A percentile compares a stretch with the other conserved stretches of the same genome.
These are phyloP conservation scores for Drosophila pachea DNA, from an alignment of 1,140 invertebrate species.

Conservation along the genomic window DNA sequence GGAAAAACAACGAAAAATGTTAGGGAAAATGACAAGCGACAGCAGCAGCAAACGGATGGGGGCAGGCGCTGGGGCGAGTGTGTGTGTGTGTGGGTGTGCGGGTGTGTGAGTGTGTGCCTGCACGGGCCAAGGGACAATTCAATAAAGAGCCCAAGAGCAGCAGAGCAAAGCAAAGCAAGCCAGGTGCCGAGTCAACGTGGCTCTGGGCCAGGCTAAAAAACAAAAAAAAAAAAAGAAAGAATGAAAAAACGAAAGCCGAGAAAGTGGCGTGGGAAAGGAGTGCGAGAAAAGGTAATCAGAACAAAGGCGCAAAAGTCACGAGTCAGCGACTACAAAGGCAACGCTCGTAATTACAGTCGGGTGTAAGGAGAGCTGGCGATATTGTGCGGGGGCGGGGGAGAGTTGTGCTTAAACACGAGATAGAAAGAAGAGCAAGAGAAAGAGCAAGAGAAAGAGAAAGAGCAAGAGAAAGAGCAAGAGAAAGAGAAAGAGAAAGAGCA, in stretches of 20 bases:
- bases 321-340: constrained; percentile 29
- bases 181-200: constrained; percentile 20
- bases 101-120: too few species aligned
- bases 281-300: background rate
- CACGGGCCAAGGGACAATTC: constrained; percentile 36
- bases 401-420: background rate
- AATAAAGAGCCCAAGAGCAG: constrained; percentile 33
- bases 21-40: constrained; percentile 23
- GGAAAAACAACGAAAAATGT: constrained; percentile 7
- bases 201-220: constrained; percentile 9
- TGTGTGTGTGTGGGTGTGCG: too few species aligned
- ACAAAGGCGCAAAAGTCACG: constrained; percentile 18
- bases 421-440: background rate
- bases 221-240: background rate
- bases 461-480: background rate
- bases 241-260: constrained; percentile 2
- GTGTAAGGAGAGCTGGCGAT: background rate
- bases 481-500: background rate
- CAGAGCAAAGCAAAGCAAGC: constrained; percentile 7
- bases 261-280: too few species aligned
- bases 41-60: background rate
- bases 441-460: background rate
- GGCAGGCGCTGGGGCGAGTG: background rate
- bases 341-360: constrained; percentile 11
- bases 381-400: too few species aligned